These are phyloP conservation scores for Microplitis mediator DNA, from an alignment of 1,140 invertebrate species.

Conservation along the genomic window DNA sequence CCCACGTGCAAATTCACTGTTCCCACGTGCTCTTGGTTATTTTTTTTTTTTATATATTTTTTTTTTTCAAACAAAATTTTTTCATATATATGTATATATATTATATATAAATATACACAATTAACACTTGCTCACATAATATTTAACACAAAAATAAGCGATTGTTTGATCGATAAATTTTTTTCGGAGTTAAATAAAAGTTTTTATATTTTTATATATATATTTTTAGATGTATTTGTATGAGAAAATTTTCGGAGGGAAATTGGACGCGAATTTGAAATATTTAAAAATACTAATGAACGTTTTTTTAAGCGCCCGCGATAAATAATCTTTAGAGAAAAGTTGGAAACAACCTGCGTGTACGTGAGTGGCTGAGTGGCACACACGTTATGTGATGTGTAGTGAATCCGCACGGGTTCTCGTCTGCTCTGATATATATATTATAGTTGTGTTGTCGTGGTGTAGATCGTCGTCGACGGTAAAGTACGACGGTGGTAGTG, in stretches of 20 bases:
- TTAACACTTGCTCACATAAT: not conserved
- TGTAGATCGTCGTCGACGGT: too few species aligned
- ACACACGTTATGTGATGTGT: not conserved
- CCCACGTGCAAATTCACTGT: too few species aligned
- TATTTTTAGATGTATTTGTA: too few species aligned
- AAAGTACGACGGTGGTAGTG: too few species aligned
- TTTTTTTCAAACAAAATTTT: too few species aligned
- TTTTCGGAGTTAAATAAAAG: too few species aligned
- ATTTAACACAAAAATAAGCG: not conserved
- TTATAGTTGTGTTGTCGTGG: too few species aligned
- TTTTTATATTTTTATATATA: too few species aligned
- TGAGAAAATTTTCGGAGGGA: too few species aligned
- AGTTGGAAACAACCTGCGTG: slow-evolving; percentile 5
- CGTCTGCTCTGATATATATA: not conserved
- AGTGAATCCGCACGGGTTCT: not conserved
- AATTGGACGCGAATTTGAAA: not conserved
- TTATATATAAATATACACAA: not conserved
- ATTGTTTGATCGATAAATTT: not conserved
- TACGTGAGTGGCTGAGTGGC: not conserved
- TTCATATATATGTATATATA: too few species aligned
- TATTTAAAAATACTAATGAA: not conserved
- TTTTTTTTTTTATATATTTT: too few species aligned
- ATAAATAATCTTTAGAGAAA: not conserved
- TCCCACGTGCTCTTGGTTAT: too few species aligned
- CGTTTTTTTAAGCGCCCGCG: not conserved